These are phyloP conservation scores for Pseudotriccus pelzelni DNA, from an alignment of 2,797 vertebrate species.

Conservation along the genomic window DNA sequence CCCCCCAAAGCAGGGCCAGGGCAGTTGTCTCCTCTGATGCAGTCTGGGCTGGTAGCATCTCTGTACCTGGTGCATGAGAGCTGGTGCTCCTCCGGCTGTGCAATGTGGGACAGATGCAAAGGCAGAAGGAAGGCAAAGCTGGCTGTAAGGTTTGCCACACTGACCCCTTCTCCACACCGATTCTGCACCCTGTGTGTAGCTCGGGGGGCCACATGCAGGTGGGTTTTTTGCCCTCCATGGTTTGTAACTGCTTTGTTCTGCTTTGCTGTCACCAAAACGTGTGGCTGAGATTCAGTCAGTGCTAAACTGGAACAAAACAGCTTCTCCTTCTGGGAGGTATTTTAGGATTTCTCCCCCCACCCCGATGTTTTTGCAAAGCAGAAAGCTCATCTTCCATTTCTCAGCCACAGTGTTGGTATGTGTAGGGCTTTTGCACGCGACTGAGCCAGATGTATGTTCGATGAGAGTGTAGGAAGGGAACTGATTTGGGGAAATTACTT, in stretches of 20 bases:
- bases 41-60: fast-evolving
- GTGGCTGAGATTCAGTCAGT: not conserved
- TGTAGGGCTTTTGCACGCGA: not conserved
- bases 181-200: not conserved
- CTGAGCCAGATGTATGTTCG: not conserved
- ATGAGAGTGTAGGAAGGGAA: not conserved
- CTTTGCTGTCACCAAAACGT: not conserved
- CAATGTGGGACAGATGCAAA: not conserved
- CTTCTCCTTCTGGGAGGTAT: not conserved
- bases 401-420: not conserved
- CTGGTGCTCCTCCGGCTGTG: not conserved
- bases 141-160: fast-evolving
- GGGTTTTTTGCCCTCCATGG: fast-evolving
- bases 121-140: not conserved
- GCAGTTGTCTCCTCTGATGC: not conserved
- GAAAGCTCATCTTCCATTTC: not conserved
- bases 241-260: not conserved
- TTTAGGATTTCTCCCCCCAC: not conserved
- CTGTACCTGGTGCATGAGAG: not conserved
- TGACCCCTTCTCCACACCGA: not conserved
- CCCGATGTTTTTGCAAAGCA: not conserved
- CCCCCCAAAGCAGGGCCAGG: not conserved
- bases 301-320: not conserved
- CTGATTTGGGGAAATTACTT: not conserved
- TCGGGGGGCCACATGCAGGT: fast-evolving